phyloP scores from a whole-genome alignment of 2,797 vertebrate genomes.

The Triplophysa yarkandensis region DNA sequence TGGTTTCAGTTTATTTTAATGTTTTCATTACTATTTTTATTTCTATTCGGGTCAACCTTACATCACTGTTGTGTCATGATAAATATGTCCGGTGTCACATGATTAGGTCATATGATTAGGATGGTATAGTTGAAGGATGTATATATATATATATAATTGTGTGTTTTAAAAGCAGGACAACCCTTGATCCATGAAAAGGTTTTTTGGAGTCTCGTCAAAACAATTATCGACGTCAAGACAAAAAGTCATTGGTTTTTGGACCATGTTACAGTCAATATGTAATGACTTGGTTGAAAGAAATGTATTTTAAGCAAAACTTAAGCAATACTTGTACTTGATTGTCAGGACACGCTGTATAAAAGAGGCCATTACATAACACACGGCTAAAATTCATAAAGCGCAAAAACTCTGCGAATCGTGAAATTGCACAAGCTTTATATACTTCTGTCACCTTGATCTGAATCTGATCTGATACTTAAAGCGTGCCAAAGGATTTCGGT shows the following conservation, averaged over 20 bases:
- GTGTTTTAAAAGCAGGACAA: too few species aligned
- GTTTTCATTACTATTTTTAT: too few species aligned
- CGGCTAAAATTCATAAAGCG: neutral
- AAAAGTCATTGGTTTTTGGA: too few species aligned
- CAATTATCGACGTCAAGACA: too few species aligned
- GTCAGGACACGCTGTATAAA: neutral
- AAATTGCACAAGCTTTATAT: neutral
- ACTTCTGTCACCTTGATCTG: neutral
- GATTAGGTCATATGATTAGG: too few species aligned
- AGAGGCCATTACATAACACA: neutral
- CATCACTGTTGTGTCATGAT: neutral
- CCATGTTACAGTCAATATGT: neutral
- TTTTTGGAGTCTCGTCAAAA: too few species aligned
- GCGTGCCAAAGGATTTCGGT: constrained; percentile 17
- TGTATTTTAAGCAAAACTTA: neutral
- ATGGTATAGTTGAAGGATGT: too few species aligned
- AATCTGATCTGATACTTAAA: constrained; percentile 18
- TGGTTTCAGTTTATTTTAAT: neutral
- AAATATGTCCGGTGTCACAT: too few species aligned
- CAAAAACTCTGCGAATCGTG: neutral
- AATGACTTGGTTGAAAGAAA: neutral
- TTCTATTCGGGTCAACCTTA: neutral
- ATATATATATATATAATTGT: too few species aligned
- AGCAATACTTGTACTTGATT: neutral
- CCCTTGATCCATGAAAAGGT: too few species aligned